phyloP scores from a whole-genome alignment of 2,113 vertebrate species.

The Phylloscopus trochiloides region DNA sequence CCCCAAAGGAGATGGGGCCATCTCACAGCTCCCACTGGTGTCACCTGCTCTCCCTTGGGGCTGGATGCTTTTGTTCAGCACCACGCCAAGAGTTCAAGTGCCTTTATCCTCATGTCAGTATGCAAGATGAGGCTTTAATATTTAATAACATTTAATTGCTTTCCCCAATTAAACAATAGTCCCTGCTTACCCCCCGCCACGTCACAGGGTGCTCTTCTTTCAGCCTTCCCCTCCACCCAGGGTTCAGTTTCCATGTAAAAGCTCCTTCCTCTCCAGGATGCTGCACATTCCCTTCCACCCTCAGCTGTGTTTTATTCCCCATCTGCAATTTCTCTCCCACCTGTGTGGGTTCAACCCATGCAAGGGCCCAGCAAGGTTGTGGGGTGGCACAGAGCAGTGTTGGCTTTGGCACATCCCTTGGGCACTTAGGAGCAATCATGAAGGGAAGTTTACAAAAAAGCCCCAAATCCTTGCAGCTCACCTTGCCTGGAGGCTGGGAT shows the following conservation, averaged over 20 bases:
- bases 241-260: background rate
- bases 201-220: background rate
- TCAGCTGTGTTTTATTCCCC: background rate
- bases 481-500: fast-evolving
- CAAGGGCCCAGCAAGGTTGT: fast-evolving
- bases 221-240: background rate
- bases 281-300: background rate
- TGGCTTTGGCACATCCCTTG: background rate
- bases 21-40: background rate
- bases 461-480: background rate
- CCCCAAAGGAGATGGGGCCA: background rate
- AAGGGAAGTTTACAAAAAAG: background rate
- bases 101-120: background rate
- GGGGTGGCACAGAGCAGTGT: background rate
- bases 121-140: background rate
- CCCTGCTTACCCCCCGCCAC: background rate
- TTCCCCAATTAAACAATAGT: background rate
- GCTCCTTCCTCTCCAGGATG: background rate
- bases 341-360: fast-evolving
- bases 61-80: background rate
- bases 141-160: background rate
- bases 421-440: background rate
- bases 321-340: background rate
- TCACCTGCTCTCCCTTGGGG: background rate
- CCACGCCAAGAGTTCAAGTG: background rate